These are phyloP conservation scores for Galeopsomyia nigrocyanea DNA, from an alignment of 2,888 invertebrate genomes.

Conservation along the genomic window DNA sequence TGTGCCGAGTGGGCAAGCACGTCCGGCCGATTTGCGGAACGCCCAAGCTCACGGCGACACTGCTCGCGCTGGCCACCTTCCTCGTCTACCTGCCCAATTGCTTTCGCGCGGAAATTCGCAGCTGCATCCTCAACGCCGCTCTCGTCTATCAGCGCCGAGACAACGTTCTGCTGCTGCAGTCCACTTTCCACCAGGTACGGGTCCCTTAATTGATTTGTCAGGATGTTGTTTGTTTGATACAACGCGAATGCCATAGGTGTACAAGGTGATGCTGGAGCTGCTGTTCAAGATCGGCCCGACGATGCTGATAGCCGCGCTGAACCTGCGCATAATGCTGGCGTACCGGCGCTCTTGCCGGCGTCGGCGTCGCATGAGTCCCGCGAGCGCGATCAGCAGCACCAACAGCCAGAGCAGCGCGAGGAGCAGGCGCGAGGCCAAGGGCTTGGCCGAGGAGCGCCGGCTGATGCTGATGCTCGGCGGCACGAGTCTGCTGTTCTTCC, in stretches of 20 bases:
- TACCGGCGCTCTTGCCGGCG: slow-evolving; percentile 77
- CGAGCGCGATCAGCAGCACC: too few species aligned
- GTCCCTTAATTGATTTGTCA: too few species aligned
- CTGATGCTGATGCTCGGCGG: slow-evolving; percentile 77
- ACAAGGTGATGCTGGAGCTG: slow-evolving; percentile 76
- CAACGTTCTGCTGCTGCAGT: slow-evolving; percentile 70
- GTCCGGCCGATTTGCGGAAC: slow-evolving; percentile 77
- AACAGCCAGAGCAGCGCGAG: too few species aligned
- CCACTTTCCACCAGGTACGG: slow-evolving; percentile 71
- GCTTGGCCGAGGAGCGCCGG: slow-evolving; percentile 78
- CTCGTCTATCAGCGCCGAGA: slow-evolving; percentile 74
- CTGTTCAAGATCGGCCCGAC: slow-evolving; percentile 80
- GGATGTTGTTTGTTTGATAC: too few species aligned
- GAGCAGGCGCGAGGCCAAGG: slow-evolving; percentile 76
- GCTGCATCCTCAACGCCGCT: slow-evolving; percentile 70
- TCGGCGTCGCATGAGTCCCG: slow-evolving; percentile 72
- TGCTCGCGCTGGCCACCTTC: slow-evolving; percentile 77
- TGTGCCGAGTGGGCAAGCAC: slow-evolving; percentile 68
- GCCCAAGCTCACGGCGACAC: slow-evolving; percentile 75
- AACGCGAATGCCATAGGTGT: slow-evolving; percentile 70
- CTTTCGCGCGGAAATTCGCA: slow-evolving; percentile 70
- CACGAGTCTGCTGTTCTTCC: slow-evolving; percentile 77
- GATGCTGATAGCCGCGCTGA: slow-evolving; percentile 76
- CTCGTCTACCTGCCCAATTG: slow-evolving; percentile 79
- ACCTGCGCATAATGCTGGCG: slow-evolving; percentile 77